phyloP scores from a whole-genome alignment of 2,797 vertebrate species.

The Poecilia picta region DNA sequence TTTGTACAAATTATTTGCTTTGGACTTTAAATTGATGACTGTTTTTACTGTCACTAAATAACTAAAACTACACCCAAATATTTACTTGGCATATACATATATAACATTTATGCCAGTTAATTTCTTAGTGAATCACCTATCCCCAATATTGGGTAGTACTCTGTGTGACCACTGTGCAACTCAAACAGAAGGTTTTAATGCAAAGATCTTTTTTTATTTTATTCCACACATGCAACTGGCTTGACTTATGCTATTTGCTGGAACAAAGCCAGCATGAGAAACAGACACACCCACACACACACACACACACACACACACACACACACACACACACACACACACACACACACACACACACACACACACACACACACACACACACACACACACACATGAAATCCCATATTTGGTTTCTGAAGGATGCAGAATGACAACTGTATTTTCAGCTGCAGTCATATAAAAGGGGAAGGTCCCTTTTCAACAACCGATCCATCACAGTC shows the following conservation, averaged over 20 bases:
- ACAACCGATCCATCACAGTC: constrained; percentile 16
- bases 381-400: constrained; percentile 1
- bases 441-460: constrained; percentile 42
- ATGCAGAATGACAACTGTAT: constrained; percentile 22
- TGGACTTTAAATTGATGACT: constrained; percentile 32
- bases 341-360: not conserved
- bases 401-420: constrained; percentile 16
- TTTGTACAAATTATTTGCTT: constrained; percentile 31
- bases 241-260: constrained; percentile 42
- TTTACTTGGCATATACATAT: constrained; percentile 36
- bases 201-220: constrained; percentile 2
- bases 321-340: not conserved
- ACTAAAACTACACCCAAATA: constrained; percentile 39
- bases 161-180: constrained; percentile 36
- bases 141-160: constrained; percentile 18
- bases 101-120: constrained; percentile 28
- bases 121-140: constrained; percentile 28
- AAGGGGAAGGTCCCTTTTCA: constrained; percentile 22
- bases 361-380: no score
- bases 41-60: constrained; percentile 25
- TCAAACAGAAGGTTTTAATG: constrained; percentile 21
- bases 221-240: constrained; percentile 51
- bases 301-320: no score
- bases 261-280: constrained; percentile 35
- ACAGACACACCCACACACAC: not conserved